Evolutionary conservation across 92 coral and sea anemone genomes (phyloP), one percentile per base, ranked within the genome.

Genomic region (Actinernus sp.): DNA sequence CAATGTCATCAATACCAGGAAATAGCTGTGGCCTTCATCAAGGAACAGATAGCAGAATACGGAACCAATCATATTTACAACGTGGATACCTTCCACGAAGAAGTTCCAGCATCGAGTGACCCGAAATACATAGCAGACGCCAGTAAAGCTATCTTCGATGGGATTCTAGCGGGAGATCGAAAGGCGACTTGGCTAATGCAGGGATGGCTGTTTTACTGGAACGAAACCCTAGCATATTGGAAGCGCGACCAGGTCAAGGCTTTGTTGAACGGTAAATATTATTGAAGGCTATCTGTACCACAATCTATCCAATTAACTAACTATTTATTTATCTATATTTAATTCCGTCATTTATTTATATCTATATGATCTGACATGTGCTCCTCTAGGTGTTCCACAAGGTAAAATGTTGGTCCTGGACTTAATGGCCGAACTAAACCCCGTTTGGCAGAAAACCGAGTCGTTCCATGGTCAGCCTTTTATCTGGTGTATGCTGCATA

Each of bases 401-500:
- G 97, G 98, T n/a, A 71, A 85, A 48, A 93, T 93, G 97, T 86
- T 93, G 27, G 71, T 93, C 24, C 78, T 93, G 33, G 98, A 93
- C 58, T 73, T 93, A 26, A 73, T 45, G 40, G 98, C 98, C 18
- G 98, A 93, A 44, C 63, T 71, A 0, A 31, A 38, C 1, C 97
- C 98, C 4, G 53, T 93, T n/a, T 93, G 98, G 98, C 52, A 56
- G 63, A 70, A 71, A 34, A 86, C 97, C 6, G 81, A 87, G 21
- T 90, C 98, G 3, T 87, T 87, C 47, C 90, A 90, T 58, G 98
- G 98, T 17, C 97, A 90, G 61, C 98, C 98, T 41, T 93, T 93
- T 41, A 93, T 93, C 60, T 93, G 98, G 98, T 93, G 98, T 53
- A 93, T 93, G 98, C 76, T 93, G 58, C 97, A 90, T 44, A 93